Evolutionary conservation across 2,888 invertebrate species (phyloP).

Genomic region (Synanthedon myopaeformis): DNA sequence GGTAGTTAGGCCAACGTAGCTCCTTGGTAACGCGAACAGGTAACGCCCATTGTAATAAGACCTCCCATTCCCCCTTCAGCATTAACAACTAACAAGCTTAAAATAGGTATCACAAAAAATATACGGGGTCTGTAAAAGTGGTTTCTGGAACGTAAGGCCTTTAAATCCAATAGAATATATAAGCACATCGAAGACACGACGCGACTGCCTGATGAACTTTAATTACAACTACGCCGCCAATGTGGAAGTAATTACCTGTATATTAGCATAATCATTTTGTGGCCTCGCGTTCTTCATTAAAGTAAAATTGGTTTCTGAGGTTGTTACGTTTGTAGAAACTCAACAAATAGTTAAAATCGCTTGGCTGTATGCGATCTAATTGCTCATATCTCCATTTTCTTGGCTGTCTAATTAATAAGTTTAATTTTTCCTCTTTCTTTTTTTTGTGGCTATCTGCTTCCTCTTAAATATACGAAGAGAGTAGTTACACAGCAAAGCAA

Average conservation of each 20-base stretch:
- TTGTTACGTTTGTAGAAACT: too few species aligned
- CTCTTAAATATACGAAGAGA: too few species aligned
- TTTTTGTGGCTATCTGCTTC: too few species aligned
- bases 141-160: constrained; percentile 4
- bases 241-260: constrained; percentile 40
- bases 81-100: not conserved
- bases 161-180: constrained; percentile 24
- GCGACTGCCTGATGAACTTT: constrained; percentile 46
- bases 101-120: not conserved
- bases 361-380: too few species aligned
- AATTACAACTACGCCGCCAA: constrained; percentile 38
- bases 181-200: constrained; percentile 33
- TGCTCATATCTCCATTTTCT: too few species aligned
- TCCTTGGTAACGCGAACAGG: constrained; percentile 30
- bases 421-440: too few species aligned
- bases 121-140: constrained; percentile 3
- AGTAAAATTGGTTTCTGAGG: constrained; percentile 26
- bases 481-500: too few species aligned
- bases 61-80: constrained; percentile 11
- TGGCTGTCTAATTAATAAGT: too few species aligned
- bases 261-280: constrained; percentile 51
- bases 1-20: constrained; percentile 44
- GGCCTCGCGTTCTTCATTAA: constrained; percentile 33
- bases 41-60: constrained; percentile 17
- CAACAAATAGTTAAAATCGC: too few species aligned